Conservation (phyloP, 2,797 vertebrate species). For the Pangasius krempfi region DNA sequence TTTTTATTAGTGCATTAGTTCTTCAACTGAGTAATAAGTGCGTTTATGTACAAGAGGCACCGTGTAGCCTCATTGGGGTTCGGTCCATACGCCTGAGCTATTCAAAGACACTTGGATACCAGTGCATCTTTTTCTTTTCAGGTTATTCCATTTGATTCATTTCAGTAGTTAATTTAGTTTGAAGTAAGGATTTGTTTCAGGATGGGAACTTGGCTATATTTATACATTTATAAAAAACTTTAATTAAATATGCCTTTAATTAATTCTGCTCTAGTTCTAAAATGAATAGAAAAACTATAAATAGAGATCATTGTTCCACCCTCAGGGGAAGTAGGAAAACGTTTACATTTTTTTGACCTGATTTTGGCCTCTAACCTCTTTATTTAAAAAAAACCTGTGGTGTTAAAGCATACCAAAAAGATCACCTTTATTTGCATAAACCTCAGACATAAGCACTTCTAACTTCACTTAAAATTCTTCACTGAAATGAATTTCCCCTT, state of each 20-base stretch:
- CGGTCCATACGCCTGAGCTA: not conserved
- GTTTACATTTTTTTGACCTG: not conserved
- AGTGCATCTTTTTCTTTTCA: not conserved
- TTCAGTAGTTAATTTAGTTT: not conserved
- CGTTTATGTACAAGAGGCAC: not conserved
- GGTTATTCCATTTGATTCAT: not conserved
- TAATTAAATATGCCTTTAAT: conserved; percentile 24
- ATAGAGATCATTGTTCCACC: not conserved
- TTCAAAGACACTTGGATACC: not conserved
- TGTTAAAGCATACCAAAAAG: too few relatives aligned
- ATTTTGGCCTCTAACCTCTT: not conserved
- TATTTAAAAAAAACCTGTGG: not conserved
- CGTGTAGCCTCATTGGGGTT: not conserved
- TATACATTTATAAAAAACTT: not conserved
- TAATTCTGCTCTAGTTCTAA: conserved; percentile 1
- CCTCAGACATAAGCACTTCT: not conserved
- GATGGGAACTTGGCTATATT: conserved; percentile 1
- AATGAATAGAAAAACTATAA: conserved; percentile 14
- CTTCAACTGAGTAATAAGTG: not conserved
- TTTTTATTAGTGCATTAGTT: not conserved
- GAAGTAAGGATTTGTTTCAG: conserved; percentile 19
- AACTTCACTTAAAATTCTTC: too few relatives aligned
- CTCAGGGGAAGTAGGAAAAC: not conserved
- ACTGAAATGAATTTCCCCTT: not conserved
- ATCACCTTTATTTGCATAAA: not conserved